Evolutionary conservation across 1,140 invertebrate genomes (phyloP).

Genomic region (Sycophila sp.): DNA sequence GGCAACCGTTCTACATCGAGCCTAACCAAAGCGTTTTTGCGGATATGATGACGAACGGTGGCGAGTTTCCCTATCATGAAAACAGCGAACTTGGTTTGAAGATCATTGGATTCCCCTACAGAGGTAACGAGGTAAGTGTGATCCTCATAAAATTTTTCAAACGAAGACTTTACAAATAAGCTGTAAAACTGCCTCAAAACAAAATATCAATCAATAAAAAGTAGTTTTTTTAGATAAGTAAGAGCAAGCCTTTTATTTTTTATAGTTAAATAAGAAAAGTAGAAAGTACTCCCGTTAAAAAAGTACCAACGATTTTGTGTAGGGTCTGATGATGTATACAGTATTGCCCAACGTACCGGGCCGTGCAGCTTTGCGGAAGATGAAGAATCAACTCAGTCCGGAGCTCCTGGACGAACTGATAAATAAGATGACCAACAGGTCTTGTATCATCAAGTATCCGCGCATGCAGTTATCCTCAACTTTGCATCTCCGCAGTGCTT

Average conservation of each 20-base stretch:
- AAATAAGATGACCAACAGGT: constrained; percentile 59
- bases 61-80: constrained; percentile 69
- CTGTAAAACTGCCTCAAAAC: no score
- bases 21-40: constrained; percentile 64
- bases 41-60: constrained; percentile 74
- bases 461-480: constrained; percentile 74
- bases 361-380: constrained; percentile 53
- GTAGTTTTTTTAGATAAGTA: no score
- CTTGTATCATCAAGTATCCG: constrained; percentile 71
- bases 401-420: constrained; percentile 68
- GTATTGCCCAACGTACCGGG: constrained; percentile 71
- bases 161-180: no score
- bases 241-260: no score
- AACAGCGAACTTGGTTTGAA: constrained; percentile 67
- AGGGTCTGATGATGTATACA: constrained; percentile 81
- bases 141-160: no score
- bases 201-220: no score
- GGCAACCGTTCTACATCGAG: constrained; percentile 60
- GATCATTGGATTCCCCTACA: constrained; percentile 79
- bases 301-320: no score
- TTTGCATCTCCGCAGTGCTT: constrained; percentile 65
- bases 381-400: constrained; percentile 67
- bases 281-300: no score
- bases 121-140: constrained; percentile 64
- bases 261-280: no score